Evolutionary conservation across 2,113 vertebrate species (phyloP), one percentile per base, ranked within the genome.

Genomic region (Xiphorhynchus elegans): DNA sequence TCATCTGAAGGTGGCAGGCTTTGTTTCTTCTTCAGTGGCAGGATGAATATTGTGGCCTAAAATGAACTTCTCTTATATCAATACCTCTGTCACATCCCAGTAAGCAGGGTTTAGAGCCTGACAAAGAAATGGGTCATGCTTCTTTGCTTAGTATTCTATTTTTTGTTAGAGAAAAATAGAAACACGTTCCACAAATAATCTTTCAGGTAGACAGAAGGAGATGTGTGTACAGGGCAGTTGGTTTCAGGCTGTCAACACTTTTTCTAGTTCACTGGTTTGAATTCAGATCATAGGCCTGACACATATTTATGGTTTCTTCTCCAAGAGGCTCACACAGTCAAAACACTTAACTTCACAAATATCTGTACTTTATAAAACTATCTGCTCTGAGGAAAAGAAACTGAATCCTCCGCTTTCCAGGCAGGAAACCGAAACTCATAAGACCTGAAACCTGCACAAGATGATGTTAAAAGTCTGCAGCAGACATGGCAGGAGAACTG

Each of bases 191-290:
- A 66, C 81, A 97, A 93, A 85, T 95, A 93, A 95, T 95, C 84
- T 94, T 91, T 63, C 89, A 94, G 91, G 91, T 94, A 95, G 89
- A 91, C 90, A 92, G 91, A 81, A 93, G 77, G 91, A 88, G 74
- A 87, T 87, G 87, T 89, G 80, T 35, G 53, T 69, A 31, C 29
- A 44, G 84, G 95, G 78, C 78, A 91, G 74, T 31, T 90, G 76
- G 90, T 94, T 95, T 92, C 95, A 95, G 91, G 62, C 87, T 95
- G 95, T 94, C 95, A 95, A 94, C 62, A 21, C 46, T 95, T 95
- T 79, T 95, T 95, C 94, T 95, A 94, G 84, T 86, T 95, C 92
- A 94, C n/a, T 3, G 0, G 83, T 89, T 96, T 89, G 90, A 96
- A 86, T 95, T 93, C 85, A 93, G 92, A 94, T 90, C 76, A 46